Conservation (phyloP, 2,113 vertebrate species). For the Felis catus region F.catus_Fca126_mat1.0 CM031417.1:144621001-144621500, state of each 20-base stretch:
- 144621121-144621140: rapidly evolving
- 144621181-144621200: rapidly evolving
- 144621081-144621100: rapidly evolving
- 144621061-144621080: rapidly evolving
- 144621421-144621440: background rate
- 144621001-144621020: background rate
- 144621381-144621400: too few species aligned
- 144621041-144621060: background rate
- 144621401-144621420: background rate
- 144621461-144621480: rapidly evolving
- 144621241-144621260: rapidly evolving
- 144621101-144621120: rapidly evolving
- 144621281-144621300: rapidly evolving
- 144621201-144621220: rapidly evolving
- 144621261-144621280: rapidly evolving
- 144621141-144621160: rapidly evolving
- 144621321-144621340: rapidly evolving
- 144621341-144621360: rapidly evolving
- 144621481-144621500: rapidly evolving
- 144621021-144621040: background rate
- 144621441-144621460: rapidly evolving
- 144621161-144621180: rapidly evolving
- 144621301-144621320: background rate
- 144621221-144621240: rapidly evolving
- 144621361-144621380: rapidly evolving